phyloP scores from a whole-genome alignment of 2,113 vertebrate species.

The Rhagologus leucostigma region DNA sequence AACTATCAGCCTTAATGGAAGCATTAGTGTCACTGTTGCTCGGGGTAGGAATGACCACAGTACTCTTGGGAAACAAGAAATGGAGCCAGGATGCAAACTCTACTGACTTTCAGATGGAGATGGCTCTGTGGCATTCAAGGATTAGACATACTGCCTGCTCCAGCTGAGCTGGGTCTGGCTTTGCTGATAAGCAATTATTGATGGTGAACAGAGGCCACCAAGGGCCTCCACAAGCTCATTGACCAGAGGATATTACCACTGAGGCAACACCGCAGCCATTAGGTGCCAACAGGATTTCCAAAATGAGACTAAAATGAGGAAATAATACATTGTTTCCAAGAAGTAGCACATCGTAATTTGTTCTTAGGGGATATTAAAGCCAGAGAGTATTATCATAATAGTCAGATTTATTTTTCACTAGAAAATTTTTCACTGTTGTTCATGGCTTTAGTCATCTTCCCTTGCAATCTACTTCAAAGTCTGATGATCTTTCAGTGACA shows the following conservation, averaged over 20 bases:
- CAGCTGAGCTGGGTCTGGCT: not conserved
- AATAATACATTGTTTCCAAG: not conserved
- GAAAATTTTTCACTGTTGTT: not conserved
- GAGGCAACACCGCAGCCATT: not conserved
- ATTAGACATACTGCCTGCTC: not conserved
- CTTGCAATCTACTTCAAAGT: not conserved
- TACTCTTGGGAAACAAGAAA: not conserved
- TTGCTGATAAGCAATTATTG: slow-evolving; percentile 32
- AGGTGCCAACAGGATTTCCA: not conserved
- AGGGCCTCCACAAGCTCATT: not conserved
- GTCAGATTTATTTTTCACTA: not conserved
- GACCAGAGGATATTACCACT: not conserved
- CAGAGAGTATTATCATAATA: not conserved
- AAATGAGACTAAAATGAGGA: not conserved
- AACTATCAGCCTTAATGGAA: not conserved
- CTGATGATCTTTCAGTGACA: not conserved
- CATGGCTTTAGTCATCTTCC: not conserved
- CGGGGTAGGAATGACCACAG: not conserved
- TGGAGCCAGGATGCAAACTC: not conserved
- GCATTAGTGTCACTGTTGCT: not conserved
- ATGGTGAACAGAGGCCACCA: not conserved
- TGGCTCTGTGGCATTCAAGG: not conserved
- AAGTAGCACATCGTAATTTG: not conserved
- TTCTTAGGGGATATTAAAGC: not conserved
- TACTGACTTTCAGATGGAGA: not conserved